Conservation (phyloP, 2,113 vertebrate species). For the Tragelaphus buxtoni region DNA sequence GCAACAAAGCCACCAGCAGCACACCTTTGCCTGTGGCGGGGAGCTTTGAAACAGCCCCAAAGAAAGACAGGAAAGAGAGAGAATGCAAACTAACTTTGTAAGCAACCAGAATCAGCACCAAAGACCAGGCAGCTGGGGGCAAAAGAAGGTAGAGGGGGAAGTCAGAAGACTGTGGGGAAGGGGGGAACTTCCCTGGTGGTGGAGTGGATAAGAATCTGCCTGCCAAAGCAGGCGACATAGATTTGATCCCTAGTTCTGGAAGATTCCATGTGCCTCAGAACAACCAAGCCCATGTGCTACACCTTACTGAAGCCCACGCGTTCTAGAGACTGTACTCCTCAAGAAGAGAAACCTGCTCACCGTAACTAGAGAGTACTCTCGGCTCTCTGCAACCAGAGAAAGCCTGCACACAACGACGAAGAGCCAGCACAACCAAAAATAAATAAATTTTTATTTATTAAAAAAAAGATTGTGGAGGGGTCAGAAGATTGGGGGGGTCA, state of each 20-base stretch:
- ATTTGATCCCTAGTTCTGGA: background rate
- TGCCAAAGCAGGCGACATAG: background rate
- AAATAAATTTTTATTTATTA: background rate
- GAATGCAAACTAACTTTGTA: background rate
- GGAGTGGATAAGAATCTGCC: background rate
- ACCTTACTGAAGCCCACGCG: background rate
- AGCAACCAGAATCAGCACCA: background rate
- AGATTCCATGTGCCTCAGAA: background rate
- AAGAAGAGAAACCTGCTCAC: background rate
- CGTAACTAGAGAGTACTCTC: background rate
- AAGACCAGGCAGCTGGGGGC: background rate
- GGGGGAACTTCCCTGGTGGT: background rate
- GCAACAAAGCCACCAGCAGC: conserved; percentile 16
- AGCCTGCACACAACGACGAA: background rate
- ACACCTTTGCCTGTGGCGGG: background rate
- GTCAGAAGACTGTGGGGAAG: background rate
- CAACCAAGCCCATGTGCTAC: background rate
- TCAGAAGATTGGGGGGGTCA: background rate
- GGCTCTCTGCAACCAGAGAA: background rate
- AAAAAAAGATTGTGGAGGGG: background rate
- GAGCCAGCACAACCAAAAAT: background rate
- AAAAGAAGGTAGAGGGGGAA: background rate
- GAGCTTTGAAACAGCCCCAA: conserved; percentile 33
- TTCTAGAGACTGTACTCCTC: background rate
- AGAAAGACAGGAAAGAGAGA: background rate